Evolutionary conservation across 2,888 invertebrate genomes (phyloP), one percentile per base, ranked within the genome.

Genomic region (Torymus tubicola): DNA sequence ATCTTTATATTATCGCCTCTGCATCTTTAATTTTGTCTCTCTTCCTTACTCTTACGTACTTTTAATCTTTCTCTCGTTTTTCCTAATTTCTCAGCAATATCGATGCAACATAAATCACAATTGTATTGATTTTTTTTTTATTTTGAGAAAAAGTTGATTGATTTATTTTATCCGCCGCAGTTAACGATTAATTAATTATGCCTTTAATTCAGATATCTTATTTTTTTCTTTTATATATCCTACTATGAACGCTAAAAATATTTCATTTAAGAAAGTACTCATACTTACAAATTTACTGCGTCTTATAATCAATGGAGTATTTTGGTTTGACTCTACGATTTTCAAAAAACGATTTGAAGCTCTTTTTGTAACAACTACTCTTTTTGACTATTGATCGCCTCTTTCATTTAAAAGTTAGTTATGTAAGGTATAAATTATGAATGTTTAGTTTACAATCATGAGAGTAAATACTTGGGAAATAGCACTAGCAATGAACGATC

Each of bases 21-120:
- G 24, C 69, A 42, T 65, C 50, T 3, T 71, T 14, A 67, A 18
- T 57, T 16, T 82, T 81, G 73, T 76, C 71, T 77, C 67, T 83
- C 64, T 67, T 80, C 81, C 60, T 74, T 69, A 74, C 57, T 79
- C 63, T 57, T 63, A 73, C 68, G n/a, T 24, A 57, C 16, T 63
- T 73, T 83, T 82, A 81, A 78, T 72, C 72, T 58, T 84, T 84
- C 80, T 81, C 68, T 83, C 81, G 74, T 80, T 83, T 82, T 82
- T 78, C 82, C 82, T 74, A 80, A 63, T 69, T 61, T 65, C 14
- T 78, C 24, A 78, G 76, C 78, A 79, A 79, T 85, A 87, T 88
- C 86, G 87, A 89, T 88, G 87, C 85, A 88, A 88, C 89, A 87
- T 88, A 86, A 89, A 90, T 90, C 87, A 90, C 87, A 89, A 88